Evolutionary conservation across 2,888 invertebrate genomes (phyloP).

Genomic region (Dinocampus coccinellae): DNA sequence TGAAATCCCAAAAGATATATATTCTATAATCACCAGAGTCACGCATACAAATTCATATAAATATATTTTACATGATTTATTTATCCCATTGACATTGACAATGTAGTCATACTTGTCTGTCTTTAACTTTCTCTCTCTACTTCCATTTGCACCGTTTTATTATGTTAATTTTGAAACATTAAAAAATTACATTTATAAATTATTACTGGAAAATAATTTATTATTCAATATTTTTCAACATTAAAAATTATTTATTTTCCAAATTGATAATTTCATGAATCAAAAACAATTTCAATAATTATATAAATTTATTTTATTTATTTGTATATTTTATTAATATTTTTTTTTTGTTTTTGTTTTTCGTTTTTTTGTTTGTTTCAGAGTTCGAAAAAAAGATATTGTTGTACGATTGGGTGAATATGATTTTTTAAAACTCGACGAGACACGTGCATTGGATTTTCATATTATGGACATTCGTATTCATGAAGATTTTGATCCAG

Average conservation of each 20-base stretch:
- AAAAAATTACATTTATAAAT: neutral
- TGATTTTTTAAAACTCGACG: constrained; percentile 77
- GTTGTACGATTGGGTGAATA: constrained; percentile 86
- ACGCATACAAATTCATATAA: neutral
- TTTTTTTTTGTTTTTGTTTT: neutral
- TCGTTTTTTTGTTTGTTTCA: constrained; percentile 55
- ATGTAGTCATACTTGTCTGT: neutral
- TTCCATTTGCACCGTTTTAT: neutral
- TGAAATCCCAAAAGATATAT: neutral
- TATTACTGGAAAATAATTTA: neutral
- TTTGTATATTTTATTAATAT: neutral
- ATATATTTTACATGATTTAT: neutral
- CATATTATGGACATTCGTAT: constrained; percentile 76
- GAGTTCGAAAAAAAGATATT: constrained; percentile 75
- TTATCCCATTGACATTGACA: neutral
- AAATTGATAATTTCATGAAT: too few species aligned
- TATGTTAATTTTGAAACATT: neutral
- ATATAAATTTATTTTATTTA: neutral
- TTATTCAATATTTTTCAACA: too few species aligned
- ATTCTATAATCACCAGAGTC: neutral
- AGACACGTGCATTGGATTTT: constrained; percentile 80
- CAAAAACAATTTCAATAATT: too few species aligned
- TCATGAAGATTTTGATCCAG: constrained; percentile 78
- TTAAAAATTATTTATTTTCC: too few species aligned
- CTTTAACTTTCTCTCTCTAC: neutral